phyloP scores from a whole-genome alignment of 2,797 vertebrate genomes.

The Ibycter americanus region DNA sequence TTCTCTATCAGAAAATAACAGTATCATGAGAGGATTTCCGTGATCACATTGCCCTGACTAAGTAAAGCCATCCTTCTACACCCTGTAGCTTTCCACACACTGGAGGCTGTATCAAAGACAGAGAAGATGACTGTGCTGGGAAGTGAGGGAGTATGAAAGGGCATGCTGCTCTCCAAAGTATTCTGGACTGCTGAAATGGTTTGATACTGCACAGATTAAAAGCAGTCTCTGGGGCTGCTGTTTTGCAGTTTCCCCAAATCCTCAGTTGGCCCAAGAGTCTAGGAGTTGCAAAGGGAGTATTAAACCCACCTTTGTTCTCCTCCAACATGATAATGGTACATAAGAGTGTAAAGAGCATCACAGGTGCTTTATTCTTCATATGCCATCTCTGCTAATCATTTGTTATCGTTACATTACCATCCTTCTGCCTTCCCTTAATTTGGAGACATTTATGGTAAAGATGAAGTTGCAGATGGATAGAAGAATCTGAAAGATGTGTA shows the following conservation, averaged over 20 bases:
- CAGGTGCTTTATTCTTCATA: not conserved
- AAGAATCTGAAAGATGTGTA: not conserved
- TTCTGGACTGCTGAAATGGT: not conserved
- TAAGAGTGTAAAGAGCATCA: not conserved
- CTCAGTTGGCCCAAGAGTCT: not conserved
- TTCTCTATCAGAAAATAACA: not conserved
- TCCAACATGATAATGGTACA: not conserved
- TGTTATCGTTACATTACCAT: not conserved
- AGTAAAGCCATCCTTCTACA: not conserved
- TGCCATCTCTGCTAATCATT: not conserved
- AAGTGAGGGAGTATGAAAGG: not conserved
- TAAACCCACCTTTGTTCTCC: not conserved
- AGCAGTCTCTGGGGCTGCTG: not conserved
- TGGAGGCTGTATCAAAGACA: not conserved
- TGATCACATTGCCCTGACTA: not conserved
- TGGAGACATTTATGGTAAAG: not conserved
- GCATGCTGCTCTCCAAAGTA: not conserved
- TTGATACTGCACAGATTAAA: not conserved
- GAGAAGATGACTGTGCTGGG: not conserved
- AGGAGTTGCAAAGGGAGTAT: not conserved
- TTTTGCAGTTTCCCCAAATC: not conserved
- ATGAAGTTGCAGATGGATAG: not conserved
- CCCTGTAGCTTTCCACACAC: not conserved
- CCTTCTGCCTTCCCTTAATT: not conserved
- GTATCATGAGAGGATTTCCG: not conserved